phyloP scores from a whole-genome alignment of 2,113 vertebrate genomes.

The Lamprotornis superbus region DNA sequence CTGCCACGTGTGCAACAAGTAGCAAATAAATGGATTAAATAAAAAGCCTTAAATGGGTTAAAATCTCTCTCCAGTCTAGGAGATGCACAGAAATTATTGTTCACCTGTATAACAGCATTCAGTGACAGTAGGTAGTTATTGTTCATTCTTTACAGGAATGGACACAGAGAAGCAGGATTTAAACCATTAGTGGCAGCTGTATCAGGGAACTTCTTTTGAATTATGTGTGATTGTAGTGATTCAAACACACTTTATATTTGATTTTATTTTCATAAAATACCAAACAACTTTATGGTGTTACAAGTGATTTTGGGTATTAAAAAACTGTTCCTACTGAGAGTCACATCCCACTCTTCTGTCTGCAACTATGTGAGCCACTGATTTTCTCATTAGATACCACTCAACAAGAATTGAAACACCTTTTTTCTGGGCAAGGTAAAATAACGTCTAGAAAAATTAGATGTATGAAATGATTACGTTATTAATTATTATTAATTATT shows the following conservation, averaged over 20 bases:
- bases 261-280: neutral
- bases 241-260: neutral
- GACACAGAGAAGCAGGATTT: neutral
- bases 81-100: neutral
- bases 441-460: neutral
- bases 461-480: fast-evolving
- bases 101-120: neutral
- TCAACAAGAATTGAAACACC: neutral
- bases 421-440: neutral
- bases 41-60: neutral
- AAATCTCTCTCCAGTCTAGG: neutral
- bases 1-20: neutral
- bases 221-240: neutral
- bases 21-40: neutral
- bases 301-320: neutral
- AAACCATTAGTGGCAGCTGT: neutral
- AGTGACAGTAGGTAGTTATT: neutral
- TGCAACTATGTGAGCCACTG: neutral
- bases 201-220: neutral
- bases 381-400: neutral
- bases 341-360: neutral
- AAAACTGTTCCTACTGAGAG: neutral
- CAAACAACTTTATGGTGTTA: neutral
- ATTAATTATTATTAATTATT: no score
- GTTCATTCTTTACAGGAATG: neutral